Base-by-base conservation (phyloP, 2,113 vertebrate genomes). In the Dasyurus viverrinus region DNA sequence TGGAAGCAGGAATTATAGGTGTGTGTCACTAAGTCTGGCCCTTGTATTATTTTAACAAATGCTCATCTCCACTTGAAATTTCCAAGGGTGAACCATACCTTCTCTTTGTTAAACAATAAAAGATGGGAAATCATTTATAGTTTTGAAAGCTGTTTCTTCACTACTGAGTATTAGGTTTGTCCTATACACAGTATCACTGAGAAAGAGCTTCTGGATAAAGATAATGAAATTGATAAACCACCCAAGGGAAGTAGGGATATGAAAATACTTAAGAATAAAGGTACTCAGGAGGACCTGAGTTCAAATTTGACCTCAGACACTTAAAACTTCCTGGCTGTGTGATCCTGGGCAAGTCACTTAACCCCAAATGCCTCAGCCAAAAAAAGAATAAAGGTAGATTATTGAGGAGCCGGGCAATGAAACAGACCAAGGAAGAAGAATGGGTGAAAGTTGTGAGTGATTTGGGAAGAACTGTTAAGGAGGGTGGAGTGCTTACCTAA, bases 71-170 rank as follows among this genome's bases (percentile, higher is more conserved):
- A 48, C 89, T 30, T 94, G 92, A 97, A 89, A 52, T 42, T 96
- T 96, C 92, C 47, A 95, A 95, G 53, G 90, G 48, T 54, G 97
- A 54, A 93, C 42, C 92, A 95, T 24, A 94, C 92, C 89, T 95
- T 91, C 90, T 76, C 57, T 90, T 89, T 55, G n/a, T 55, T 89
- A 25, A 50, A 95, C 53, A n/a, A 26, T 92, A 91, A 94, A 54
- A 94, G 53, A 93, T 95, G 92, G 93, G 30, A 95, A 92, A 96
- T 89, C 55, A 96, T 42, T 92, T 42, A 76, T 76, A 84, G 57
- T 91, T 93, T 92, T 94, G 42, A 92, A 97, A 96, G 89, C 53
- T 57, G 95, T 92, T 95, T 95, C 94, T 93, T 96, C n/a, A 94
- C 92, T 93, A 96, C 0, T 92, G 46, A 97, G 93, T 36, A 90